Percentiles rank a stretch among this genome's conserved stretches.
Evolutionary conservation across 2,113 vertebrate genomes (phyloP).

Genomic region (Vombatus ursinus): DNA sequence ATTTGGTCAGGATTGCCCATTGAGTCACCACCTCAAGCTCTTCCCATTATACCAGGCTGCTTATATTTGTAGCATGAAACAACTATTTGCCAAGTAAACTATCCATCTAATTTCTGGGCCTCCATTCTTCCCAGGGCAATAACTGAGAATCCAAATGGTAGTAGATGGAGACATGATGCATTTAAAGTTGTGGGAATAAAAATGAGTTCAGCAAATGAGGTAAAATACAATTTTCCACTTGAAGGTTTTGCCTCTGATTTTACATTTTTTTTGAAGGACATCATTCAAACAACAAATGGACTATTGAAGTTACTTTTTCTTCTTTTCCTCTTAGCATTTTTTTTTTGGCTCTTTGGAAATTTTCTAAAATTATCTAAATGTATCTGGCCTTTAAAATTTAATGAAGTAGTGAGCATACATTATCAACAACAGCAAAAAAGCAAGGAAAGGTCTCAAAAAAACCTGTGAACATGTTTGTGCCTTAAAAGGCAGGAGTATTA

Average conservation of each 20-base stretch:
- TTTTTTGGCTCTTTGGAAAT: not conserved
- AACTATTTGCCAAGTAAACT: not conserved
- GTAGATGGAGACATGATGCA: not conserved
- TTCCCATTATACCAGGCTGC: not conserved
- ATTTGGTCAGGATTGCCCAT: not conserved
- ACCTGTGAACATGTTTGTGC: not conserved
- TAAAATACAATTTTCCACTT: not conserved
- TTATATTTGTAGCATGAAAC: not conserved
- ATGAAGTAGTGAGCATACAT: not conserved
- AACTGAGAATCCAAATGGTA: not conserved
- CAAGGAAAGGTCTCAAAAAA: not conserved
- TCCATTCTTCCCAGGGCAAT: not conserved
- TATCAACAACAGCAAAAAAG: not conserved
- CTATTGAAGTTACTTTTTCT: conserved; percentile 31
- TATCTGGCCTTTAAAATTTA: not conserved
- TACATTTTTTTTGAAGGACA: conserved; percentile 1
- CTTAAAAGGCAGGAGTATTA: not conserved
- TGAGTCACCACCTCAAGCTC: not conserved
- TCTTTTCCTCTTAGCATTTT: not conserved
- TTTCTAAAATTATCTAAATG: not conserved
- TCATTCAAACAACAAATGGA: not conserved
- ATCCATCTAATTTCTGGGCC: not conserved
- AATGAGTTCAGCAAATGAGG: not conserved
- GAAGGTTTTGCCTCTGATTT: not conserved
- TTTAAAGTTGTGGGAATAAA: not conserved